Conservation (phyloP, 2,888 invertebrate species). For the Hoplodrina ambigua region DNA sequence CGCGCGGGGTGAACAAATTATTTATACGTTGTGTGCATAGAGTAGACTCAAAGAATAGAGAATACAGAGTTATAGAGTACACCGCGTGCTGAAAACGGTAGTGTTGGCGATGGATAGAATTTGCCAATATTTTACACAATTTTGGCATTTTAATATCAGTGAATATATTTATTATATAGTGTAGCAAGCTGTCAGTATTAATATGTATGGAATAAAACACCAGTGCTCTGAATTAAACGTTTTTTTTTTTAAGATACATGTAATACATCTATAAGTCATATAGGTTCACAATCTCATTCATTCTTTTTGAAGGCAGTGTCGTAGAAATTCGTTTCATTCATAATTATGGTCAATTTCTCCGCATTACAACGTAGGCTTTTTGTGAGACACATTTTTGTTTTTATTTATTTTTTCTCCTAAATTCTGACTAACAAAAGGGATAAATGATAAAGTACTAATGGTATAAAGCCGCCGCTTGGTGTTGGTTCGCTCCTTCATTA, state of each 20-base stretch:
- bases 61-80: background rate
- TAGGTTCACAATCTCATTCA: slow-evolving; percentile 23
- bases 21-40: slow-evolving; percentile 22
- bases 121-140: slow-evolving; percentile 17
- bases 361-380: slow-evolving; percentile 63
- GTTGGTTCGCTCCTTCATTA: slow-evolving; percentile 60
- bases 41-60: slow-evolving; percentile 2
- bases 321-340: slow-evolving; percentile 25
- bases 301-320: slow-evolving; percentile 5
- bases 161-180: slow-evolving; percentile 4
- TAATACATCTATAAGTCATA: slow-evolving; percentile 5
- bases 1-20: slow-evolving; percentile 5
- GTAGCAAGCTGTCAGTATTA: slow-evolving; percentile 50
- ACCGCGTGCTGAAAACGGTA: background rate
- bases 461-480: slow-evolving; percentile 57
- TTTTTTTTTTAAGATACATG: slow-evolving; percentile 23
- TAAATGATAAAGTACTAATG: slow-evolving; percentile 60
- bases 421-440: slow-evolving; percentile 75
- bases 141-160: slow-evolving; percentile 9
- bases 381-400: slow-evolving; percentile 68
- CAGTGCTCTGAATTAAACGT: slow-evolving; percentile 25
- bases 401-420: slow-evolving; percentile 62
- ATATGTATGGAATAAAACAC: slow-evolving; percentile 39
- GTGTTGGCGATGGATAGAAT: slow-evolving; percentile 2
- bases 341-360: slow-evolving; percentile 66